A percentile compares a stretch with the other conserved stretches of the same genome.
phyloP scores from a whole-genome alignment of 1,140 invertebrate species.

The Antheraea pernyi region DNA sequence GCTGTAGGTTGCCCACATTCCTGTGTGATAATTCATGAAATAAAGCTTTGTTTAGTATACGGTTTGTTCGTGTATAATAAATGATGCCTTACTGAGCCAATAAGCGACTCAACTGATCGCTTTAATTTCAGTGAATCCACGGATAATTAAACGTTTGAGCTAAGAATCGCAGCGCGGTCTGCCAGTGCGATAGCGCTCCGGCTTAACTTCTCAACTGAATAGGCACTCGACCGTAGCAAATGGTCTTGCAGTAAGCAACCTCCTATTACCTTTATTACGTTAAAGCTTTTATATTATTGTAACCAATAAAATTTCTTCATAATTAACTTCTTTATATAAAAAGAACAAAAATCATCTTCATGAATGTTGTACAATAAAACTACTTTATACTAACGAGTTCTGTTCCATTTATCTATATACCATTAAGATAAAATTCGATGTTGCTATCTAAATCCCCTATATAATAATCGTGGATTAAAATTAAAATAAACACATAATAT shows the following conservation, averaged over 20 bases:
- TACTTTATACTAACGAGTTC: no score
- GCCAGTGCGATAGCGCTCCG: constrained; percentile 36
- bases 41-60: no score
- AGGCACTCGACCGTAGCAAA: constrained; percentile 11
- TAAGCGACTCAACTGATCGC: background rate
- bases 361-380: no score
- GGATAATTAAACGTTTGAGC: constrained; percentile 47
- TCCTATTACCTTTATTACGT: background rate
- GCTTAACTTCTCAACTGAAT: constrained; percentile 36
- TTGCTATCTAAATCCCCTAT: no score
- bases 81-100: background rate
- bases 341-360: no score
- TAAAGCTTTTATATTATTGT: background rate
- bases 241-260: background rate
- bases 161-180: constrained; percentile 37
- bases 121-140: constrained; percentile 26
- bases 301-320: background rate
- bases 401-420: no score
- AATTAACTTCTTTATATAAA: background rate
- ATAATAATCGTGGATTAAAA: no score
- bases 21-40: no score
- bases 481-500: no score
- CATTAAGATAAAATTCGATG: no score
- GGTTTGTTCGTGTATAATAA: no score
- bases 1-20: no score